phyloP scores from a whole-genome alignment of 2,113 vertebrate species.

The Passer montanus region DNA sequence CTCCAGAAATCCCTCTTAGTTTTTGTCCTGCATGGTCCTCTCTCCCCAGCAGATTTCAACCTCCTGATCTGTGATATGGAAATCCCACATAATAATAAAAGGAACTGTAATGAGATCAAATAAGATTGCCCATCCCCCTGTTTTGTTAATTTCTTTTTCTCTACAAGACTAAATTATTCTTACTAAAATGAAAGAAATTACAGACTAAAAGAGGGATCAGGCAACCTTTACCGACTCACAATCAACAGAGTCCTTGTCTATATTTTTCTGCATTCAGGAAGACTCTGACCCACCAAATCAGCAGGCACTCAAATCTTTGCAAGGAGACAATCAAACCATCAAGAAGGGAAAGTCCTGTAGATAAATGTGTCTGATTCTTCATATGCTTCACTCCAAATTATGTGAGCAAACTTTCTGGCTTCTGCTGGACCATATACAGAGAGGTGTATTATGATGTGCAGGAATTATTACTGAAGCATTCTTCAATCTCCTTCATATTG shows the following conservation, averaged over 20 bases:
- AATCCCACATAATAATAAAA: neutral
- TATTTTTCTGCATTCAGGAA: neutral
- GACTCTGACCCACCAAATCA: neutral
- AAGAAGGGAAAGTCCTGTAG: neutral
- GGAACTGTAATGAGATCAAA: neutral
- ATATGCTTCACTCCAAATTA: neutral
- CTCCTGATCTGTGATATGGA: neutral
- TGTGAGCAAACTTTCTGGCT: neutral
- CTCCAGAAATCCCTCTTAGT: neutral
- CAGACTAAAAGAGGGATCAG: neutral
- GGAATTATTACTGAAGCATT: neutral
- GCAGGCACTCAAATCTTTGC: neutral
- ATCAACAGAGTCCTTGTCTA: neutral
- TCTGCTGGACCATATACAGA: neutral
- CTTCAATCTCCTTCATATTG: neutral
- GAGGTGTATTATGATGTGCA: neutral
- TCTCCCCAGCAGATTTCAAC: neutral
- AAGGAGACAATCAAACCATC: neutral
- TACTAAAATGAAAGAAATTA: neutral
- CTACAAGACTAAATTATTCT: neutral
- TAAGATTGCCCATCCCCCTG: fast-evolving
- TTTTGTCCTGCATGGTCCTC: neutral
- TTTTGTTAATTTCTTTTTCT: neutral
- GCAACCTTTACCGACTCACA: neutral
- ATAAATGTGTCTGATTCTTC: neutral